Evolutionary conservation across 2,888 invertebrate genomes (phyloP).

Genomic region (Bellardia pandia): DNA sequence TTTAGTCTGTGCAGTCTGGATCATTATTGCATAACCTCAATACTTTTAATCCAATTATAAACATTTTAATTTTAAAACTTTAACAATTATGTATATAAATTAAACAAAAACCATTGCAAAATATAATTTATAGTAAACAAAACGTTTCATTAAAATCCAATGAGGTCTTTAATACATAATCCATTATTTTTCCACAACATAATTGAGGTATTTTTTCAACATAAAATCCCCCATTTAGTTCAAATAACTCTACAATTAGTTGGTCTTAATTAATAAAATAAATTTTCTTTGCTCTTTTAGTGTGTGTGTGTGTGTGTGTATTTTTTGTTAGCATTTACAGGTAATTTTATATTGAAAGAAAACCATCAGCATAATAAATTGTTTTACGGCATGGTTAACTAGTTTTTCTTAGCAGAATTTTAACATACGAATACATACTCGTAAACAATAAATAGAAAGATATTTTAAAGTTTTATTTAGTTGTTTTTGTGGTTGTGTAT

Average conservation of each 20-base stretch:
- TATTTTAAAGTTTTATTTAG: background rate
- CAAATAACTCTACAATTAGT: slow-evolving; percentile 24
- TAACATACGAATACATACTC: background rate
- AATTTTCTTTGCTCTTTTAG: slow-evolving; percentile 10
- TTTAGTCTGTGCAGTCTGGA: too few relatives aligned
- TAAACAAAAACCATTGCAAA: too few relatives aligned
- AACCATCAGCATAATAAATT: slow-evolving; percentile 54
- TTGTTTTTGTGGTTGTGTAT: background rate
- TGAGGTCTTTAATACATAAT: slow-evolving; percentile 10
- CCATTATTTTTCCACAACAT: slow-evolving; percentile 8
- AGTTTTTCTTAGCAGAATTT: slow-evolving; percentile 57
- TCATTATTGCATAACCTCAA: too few relatives aligned
- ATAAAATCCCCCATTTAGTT: slow-evolving; percentile 7
- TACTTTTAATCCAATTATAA: too few relatives aligned
- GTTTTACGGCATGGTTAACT: slow-evolving; percentile 59
- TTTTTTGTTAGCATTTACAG: slow-evolving; percentile 4
- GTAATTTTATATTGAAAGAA: slow-evolving; percentile 6
- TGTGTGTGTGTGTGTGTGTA: background rate
- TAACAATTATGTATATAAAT: too few relatives aligned
- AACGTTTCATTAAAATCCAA: slow-evolving; percentile 30
- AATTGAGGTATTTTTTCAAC: background rate
- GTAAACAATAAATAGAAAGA: background rate
- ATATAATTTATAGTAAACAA: background rate
- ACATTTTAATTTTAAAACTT: too few relatives aligned
- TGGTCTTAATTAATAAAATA: slow-evolving; percentile 37